Evolutionary conservation across 2,888 invertebrate species (phyloP).

Genomic region (Lasioglossum calceatum): DNA sequence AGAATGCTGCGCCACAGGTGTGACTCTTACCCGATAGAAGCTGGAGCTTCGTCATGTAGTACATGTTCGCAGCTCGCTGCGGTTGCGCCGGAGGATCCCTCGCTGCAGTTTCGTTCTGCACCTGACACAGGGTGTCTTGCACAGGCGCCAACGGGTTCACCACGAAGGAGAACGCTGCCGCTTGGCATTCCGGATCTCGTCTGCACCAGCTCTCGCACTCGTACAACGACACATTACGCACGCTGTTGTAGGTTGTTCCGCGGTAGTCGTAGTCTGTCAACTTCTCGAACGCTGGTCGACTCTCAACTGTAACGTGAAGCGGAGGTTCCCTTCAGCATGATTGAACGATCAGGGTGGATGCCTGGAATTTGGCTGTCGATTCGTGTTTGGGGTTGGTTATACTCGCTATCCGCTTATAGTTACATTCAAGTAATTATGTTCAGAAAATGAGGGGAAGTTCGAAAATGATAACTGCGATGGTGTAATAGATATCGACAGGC

Average conservation of each 20-base stretch:
- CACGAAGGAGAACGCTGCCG: conserved; percentile 97
- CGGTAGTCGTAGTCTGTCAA: conserved; percentile 96
- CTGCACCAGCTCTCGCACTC: conserved; percentile 98
- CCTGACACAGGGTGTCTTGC: conserved; percentile 95
- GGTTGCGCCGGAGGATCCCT: conserved; percentile 94
- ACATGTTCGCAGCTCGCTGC: conserved; percentile 94
- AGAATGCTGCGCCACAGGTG: background rate
- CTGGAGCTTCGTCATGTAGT: conserved; percentile 97
- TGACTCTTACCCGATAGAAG: conserved; percentile 89
- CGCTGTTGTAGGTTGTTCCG: conserved; percentile 96
- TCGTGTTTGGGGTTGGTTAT: background rate
- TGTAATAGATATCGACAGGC: no score
- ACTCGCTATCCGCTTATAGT: background rate
- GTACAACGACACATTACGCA: conserved; percentile 95
- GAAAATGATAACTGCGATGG: no score
- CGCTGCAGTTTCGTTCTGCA: conserved; percentile 96
- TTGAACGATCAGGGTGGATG: background rate
- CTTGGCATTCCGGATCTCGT: conserved; percentile 96
- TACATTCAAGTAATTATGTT: background rate
- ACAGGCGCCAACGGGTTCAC: conserved; percentile 96
- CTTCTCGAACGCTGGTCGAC: conserved; percentile 95
- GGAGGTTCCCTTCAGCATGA: background rate
- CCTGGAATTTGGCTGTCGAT: background rate
- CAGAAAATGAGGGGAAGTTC: background rate
- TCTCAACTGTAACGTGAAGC: conserved; percentile 85